These are phyloP conservation scores for Tarsius wallacei DNA, from an alignment of 2,797 vertebrate species.

Conservation along the genomic window DNA sequence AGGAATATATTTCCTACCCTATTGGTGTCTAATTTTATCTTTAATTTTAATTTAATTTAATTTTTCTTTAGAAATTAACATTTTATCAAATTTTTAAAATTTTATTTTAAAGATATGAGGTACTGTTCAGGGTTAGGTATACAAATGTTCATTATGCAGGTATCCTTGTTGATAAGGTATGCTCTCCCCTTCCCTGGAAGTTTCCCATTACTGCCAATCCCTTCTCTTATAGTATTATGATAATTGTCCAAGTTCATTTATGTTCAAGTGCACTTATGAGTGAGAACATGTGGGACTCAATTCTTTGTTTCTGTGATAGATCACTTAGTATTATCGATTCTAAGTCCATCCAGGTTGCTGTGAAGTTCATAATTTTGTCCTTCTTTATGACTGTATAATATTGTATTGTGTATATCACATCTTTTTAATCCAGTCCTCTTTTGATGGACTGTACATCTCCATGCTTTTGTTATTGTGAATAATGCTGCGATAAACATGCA, in stretches of 20 bases:
- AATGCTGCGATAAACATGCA: not conserved
- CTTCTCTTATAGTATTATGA: too few species aligned
- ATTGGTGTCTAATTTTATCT: not conserved
- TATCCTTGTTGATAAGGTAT: too few species aligned
- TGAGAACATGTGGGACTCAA: not conserved
- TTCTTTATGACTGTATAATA: not conserved
- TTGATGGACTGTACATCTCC: not conserved
- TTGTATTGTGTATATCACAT: not conserved
- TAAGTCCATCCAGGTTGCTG: not conserved
- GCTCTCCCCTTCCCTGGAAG: too few species aligned
- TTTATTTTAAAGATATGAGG: too few species aligned
- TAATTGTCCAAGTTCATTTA: not conserved
- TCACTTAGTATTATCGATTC: not conserved
- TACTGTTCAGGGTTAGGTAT: too few species aligned
- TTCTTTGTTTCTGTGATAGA: not conserved
- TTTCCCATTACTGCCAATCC: too few species aligned
- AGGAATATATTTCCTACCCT: not conserved
- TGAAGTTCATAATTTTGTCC: not conserved
- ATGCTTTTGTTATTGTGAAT: not conserved
- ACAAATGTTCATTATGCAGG: too few species aligned
- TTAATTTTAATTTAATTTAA: not conserved
- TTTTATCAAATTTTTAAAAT: too few species aligned
- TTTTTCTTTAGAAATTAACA: too few species aligned
- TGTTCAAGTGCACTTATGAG: not conserved
- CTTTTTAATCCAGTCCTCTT: not conserved